Evolutionary conservation across 2,113 vertebrate genomes (phyloP), one percentile per base, ranked within the genome.

Genomic region (Campylorhamphus procurvoides): DNA sequence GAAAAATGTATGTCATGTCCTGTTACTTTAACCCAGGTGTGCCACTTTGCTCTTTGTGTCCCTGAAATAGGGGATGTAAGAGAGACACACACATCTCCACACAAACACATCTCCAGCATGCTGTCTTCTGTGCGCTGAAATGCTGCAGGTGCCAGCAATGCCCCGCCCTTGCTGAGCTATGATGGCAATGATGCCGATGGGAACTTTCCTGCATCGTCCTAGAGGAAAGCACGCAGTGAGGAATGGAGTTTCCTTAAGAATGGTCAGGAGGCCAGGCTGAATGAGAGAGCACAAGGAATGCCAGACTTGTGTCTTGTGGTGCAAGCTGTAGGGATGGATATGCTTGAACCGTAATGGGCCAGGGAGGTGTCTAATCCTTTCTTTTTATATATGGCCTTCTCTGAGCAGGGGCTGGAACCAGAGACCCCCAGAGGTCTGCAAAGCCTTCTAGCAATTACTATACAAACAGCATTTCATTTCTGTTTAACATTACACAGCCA

Each of bases 271-370:
- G 24, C 47, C 64, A 31, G 28, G 28, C 25, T 50, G 40, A 82
- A n/a, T 15, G 71, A 75, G 37, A 75, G n/a, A 44, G 15, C 35
- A 8, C 10, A 35, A 60, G 50, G 55, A 81, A 46, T n/a, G n/a
- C 28, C 60, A 62, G 10, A 19, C 24, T n/a, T 20, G 24, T 27
- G 24, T 68, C 63, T 86, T 42, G 35, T 49, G 9, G 22, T 74
- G 8, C 2, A 7, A 63, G 47, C 75, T 46, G 9, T n/a, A 67
- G 29, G 67, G 53, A 44, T 0, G 0, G n/a, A 18, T 29, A 5
- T 4, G 29, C 33, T 55, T 86, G 31, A 79, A 23, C 20, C 18
- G 12, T 39, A 40, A n/a, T 1, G 10, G 56, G 23, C 22, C 4
- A 19, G 7, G 4, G 24, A 20, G 12, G 3, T 5, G 3, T 67